Evolutionary conservation across 2,888 invertebrate species (phyloP), one percentile per base, ranked within the genome.

Genomic region (Hypolimnas misippus): DNA sequence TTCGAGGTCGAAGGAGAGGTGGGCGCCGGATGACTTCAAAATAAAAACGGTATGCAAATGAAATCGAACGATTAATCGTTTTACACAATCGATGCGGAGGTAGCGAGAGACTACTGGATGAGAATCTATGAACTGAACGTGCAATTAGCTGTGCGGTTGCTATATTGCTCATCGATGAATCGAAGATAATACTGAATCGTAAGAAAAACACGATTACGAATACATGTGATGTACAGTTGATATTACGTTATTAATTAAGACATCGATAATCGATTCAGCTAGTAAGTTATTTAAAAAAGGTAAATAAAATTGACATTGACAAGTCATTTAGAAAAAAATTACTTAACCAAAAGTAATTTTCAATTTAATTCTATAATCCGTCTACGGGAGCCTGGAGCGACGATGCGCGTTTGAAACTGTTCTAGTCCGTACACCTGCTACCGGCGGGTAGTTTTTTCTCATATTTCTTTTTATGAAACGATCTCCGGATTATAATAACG

Each of bases 301-400:
- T 35, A 14, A 46, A 33, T 25, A 21, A 49, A 38, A 46, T 44
- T 35, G 21, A 38, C 53, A 53, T 54, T 54, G 59, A 60, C 53
- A 60, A 60, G 53, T 53, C 35, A 60, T 53, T 55, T 54, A 46
- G 46, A 29, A 29, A 35, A 38, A 50, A 59, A 44, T 59, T 31
- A 16, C 17, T 76, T 76, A 69, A 77, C 83, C 86, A 80, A 88
- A 88, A 86, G 86, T 88, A 85, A 86, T 88, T 87, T 88, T 86
- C 86, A 88, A 89, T 89, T 87, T 89, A 84, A 78, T 84, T 84
- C 83, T 84, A 83, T 91, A 91, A 91, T 89, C 89, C 89, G 87
- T 85, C 83, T 88, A 42, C 17, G 17, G 6, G 50, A 38, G 63
- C 63, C 55, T 17, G 44, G 51, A 49, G 55, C 40, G 50, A 42